Evolutionary conservation across 1,140 invertebrate genomes (phyloP).

Genomic region (Bombus pyrosoma): DNA sequence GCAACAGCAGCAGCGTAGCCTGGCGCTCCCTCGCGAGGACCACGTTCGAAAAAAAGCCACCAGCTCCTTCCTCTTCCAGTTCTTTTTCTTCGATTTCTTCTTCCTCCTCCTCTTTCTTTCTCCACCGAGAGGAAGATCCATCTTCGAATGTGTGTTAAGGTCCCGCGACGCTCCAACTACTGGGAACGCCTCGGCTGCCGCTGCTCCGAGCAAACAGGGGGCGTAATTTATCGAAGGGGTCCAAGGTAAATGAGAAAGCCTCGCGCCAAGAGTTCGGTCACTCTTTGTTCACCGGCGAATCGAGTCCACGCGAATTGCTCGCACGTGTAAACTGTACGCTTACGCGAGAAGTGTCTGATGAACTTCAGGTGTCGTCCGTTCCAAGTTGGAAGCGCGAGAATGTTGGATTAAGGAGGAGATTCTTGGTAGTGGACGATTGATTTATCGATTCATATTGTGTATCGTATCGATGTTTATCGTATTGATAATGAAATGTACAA

Average conservation of each 20-base stretch:
- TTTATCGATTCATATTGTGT: no score
- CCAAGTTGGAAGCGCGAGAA: background rate
- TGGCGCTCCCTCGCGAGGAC: constrained; percentile 42
- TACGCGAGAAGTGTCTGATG: constrained; percentile 23
- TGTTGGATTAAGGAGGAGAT: no score
- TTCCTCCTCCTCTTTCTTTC: background rate
- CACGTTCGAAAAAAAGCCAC: constrained; percentile 64
- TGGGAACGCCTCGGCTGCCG: constrained; percentile 56
- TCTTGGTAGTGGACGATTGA: no score
- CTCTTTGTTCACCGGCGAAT: constrained; percentile 12
- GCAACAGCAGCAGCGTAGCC: background rate
- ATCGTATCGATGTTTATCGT: background rate
- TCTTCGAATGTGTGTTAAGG: constrained; percentile 59
- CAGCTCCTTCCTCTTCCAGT: background rate
- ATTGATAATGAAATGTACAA: background rate
- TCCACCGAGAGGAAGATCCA: constrained; percentile 36
- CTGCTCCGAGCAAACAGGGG: constrained; percentile 40
- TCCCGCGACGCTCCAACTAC: constrained; percentile 47
- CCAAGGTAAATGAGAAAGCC: constrained; percentile 56
- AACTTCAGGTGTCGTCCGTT: background rate
- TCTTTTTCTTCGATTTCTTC: background rate
- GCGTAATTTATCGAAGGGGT: constrained; percentile 58
- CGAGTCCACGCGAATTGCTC: background rate
- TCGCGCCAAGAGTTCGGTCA: constrained; percentile 26
- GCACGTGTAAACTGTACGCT: constrained; percentile 15